phyloP scores from a whole-genome alignment of 2,888 invertebrate species.

The Acrobasis repandana region DNA sequence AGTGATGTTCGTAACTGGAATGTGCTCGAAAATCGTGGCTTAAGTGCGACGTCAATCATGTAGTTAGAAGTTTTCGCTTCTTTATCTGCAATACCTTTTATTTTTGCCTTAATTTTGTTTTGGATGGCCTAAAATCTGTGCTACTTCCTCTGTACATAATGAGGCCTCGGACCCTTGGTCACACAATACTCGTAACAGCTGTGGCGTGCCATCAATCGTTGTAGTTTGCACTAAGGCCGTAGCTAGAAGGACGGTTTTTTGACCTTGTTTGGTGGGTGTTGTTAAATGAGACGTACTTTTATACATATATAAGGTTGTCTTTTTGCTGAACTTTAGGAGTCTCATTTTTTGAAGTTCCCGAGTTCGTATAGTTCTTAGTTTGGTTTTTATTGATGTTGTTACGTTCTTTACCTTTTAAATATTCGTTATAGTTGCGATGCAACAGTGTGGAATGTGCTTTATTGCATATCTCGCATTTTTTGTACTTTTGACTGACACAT shows the following conservation, averaged over 20 bases:
- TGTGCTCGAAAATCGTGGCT: neutral
- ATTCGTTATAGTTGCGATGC: neutral
- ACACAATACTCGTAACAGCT: slow-evolving; percentile 18
- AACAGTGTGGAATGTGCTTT: neutral
- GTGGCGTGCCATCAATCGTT: slow-evolving; percentile 12
- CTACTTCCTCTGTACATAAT: slow-evolving; percentile 28
- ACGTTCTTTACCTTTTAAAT: neutral
- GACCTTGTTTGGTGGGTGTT: neutral
- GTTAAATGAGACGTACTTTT: slow-evolving; percentile 1
- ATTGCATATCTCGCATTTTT: too few relatives aligned
- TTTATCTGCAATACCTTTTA: neutral
- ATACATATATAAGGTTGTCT: too few relatives aligned
- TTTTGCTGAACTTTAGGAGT: too few relatives aligned
- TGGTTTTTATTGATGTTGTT: neutral
- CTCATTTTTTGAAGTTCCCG: neutral
- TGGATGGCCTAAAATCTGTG: slow-evolving; percentile 25
- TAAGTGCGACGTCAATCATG: neutral
- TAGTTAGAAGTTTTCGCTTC: neutral
- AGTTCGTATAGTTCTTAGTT: slow-evolving; percentile 10
- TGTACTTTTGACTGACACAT: too few relatives aligned
- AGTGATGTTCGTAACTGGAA: neutral
- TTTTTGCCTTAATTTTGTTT: neutral
- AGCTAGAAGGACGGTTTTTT: slow-evolving; percentile 14
- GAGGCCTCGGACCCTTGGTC: slow-evolving; percentile 34
- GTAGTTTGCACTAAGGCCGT: slow-evolving; percentile 18